A percentile compares a stretch with the other conserved stretches of the same genome.
Conservation (phyloP, 2,113 vertebrate species). For the Pedetes capensis region DNA sequence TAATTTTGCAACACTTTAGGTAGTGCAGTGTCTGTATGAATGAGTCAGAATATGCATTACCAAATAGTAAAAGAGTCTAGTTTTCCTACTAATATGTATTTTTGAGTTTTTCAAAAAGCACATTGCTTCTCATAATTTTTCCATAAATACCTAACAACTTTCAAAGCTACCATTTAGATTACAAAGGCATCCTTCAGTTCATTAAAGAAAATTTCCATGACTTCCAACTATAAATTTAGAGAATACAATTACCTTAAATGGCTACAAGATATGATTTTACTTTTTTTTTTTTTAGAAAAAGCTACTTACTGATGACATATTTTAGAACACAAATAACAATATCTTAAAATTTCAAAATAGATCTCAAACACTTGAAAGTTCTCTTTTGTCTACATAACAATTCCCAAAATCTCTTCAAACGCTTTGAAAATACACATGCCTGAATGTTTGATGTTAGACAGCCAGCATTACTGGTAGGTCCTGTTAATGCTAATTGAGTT, state of each 20-base stretch:
- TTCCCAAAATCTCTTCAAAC: not conserved
- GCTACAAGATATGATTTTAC: slow-evolving; percentile 1
- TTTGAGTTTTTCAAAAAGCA: not conserved
- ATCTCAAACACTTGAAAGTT: not conserved
- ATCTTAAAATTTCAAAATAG: not conserved
- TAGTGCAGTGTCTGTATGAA: not conserved
- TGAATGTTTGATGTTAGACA: not conserved
- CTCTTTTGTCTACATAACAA: not conserved
- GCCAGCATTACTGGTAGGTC: not conserved
- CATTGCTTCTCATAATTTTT: slow-evolving; percentile 45
- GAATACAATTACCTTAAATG: slow-evolving; percentile 41
- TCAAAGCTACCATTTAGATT: slow-evolving; percentile 43
- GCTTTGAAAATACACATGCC: not conserved
- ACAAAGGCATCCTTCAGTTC: slow-evolving; percentile 44
- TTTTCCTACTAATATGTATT: slow-evolving; percentile 48
- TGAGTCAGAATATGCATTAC: slow-evolving; percentile 10
- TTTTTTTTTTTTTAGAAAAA: not conserved
- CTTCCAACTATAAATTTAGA: slow-evolving; percentile 60
- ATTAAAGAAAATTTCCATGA: slow-evolving; percentile 68
- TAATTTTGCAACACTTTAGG: slow-evolving; percentile 26
- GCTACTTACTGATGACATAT: not conserved
- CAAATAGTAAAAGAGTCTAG: slow-evolving; percentile 14
- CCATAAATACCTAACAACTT: slow-evolving; percentile 75
- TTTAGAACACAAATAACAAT: not conserved
- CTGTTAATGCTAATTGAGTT: slow-evolving; percentile 66